Evolutionary conservation across 2,113 vertebrate genomes (phyloP).

Genomic region (Burhinus oedicnemus): DNA sequence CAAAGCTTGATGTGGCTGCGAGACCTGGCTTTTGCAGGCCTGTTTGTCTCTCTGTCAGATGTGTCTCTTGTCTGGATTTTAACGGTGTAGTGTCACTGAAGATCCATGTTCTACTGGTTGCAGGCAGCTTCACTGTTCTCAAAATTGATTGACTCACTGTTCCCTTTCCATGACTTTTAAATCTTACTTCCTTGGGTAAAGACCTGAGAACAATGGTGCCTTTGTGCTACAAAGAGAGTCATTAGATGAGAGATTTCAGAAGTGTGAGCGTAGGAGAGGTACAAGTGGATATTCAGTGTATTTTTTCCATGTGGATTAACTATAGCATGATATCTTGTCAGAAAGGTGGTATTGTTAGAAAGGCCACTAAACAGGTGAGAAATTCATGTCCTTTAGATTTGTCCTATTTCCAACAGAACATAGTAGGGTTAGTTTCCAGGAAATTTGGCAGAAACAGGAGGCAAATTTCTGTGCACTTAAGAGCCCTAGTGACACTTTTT

Average conservation of each 20-base stretch:
- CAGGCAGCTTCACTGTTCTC: neutral
- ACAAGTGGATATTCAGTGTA: neutral
- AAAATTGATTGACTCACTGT: neutral
- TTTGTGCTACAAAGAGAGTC: neutral
- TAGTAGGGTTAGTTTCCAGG: neutral
- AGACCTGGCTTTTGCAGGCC: neutral
- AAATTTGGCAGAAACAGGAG: neutral
- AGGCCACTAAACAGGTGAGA: neutral
- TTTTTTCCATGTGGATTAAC: neutral
- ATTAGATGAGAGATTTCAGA: neutral
- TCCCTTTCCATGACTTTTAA: neutral
- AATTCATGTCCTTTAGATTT: neutral
- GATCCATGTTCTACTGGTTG: neutral
- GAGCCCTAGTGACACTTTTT: neutral
- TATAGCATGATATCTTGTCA: neutral
- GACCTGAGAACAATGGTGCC: neutral
- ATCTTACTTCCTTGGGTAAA: neutral
- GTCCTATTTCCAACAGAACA: neutral
- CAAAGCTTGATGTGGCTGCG: accelerated
- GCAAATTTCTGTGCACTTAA: neutral
- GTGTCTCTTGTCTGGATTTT: neutral
- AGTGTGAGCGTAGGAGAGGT: neutral
- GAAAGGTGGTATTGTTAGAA: neutral
- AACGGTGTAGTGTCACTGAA: neutral
- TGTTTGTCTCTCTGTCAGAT: neutral